Percentiles rank a stretch among this genome's conserved stretches.
phyloP scores from a whole-genome alignment of 35 echinoderm and acorn worm species.

The Anneissia japonica region DNA sequence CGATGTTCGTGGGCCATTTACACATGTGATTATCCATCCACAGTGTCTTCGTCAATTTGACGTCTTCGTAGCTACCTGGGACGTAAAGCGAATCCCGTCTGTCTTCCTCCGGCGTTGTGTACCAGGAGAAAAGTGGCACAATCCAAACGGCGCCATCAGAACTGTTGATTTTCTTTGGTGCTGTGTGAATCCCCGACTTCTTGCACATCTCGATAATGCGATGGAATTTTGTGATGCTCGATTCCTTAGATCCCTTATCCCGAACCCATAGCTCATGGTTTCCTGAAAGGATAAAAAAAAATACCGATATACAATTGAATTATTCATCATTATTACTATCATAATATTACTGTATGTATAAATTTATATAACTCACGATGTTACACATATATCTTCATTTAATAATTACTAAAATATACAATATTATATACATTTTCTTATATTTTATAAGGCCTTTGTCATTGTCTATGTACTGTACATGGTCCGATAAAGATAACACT shows the following conservation, averaged over 20 bases:
- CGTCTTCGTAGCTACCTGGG: conserved; percentile 15
- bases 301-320: no score
- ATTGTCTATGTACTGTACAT: no score
- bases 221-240: conserved; percentile 78
- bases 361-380: no score
- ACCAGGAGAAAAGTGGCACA: conserved; percentile 92
- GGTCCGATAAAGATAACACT: no score
- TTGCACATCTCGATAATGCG: conserved; percentile 62
- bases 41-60: conserved; percentile 36
- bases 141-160: conserved; percentile 62
- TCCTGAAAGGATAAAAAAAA: conserved; percentile 38
- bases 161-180: conserved; percentile 42
- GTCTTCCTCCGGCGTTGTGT: conserved; percentile 90
- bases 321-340: no score
- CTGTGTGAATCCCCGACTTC: conserved; percentile 51
- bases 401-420: no score
- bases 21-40: conserved; percentile 98
- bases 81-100: conserved; percentile 46
- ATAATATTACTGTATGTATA: no score
- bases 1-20: conserved; percentile 67
- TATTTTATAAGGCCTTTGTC: no score
- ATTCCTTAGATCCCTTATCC: conserved; percentile 42
- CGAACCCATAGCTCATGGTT: conserved; percentile 94
- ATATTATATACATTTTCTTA: no score
- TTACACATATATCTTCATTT: no score